Evolutionary conservation across 53 echinoderm and acorn worm genomes (phyloP).

Genomic region (Apostichopus leukothele): DNA sequence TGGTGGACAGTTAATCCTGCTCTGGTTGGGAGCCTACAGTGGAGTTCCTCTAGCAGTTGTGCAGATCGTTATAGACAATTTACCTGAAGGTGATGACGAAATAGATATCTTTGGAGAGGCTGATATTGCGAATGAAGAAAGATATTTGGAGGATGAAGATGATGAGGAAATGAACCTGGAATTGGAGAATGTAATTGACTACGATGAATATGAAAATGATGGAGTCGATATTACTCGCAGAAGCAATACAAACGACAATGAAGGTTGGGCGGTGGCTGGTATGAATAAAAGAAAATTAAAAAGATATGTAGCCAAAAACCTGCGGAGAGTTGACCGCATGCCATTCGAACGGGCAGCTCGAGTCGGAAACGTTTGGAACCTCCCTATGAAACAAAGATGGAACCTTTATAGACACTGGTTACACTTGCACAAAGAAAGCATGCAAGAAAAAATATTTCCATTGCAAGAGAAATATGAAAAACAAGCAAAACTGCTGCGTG

Average conservation of each 20-base stretch:
- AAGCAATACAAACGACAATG: neutral
- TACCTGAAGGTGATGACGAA: slow-evolving; percentile 47
- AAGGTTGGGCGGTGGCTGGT: slow-evolving; percentile 59
- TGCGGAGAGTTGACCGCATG: slow-evolving; percentile 65
- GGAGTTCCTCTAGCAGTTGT: slow-evolving; percentile 15
- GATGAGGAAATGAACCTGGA: slow-evolving; percentile 38
- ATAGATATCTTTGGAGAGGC: slow-evolving; percentile 68
- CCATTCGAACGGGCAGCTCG: slow-evolving; percentile 45
- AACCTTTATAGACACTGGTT: slow-evolving; percentile 86
- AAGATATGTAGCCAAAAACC: slow-evolving; percentile 55
- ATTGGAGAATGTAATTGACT: neutral
- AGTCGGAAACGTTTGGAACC: slow-evolving; percentile 64
- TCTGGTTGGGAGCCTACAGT: slow-evolving; percentile 29
- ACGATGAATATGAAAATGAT: slow-evolving; percentile 54
- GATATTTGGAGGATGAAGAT: slow-evolving; percentile 61
- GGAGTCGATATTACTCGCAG: slow-evolving; percentile 34
- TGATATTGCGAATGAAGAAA: slow-evolving; percentile 57
- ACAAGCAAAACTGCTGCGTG: slow-evolving; percentile 55
- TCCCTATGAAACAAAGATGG: slow-evolving; percentile 64
- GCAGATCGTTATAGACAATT: slow-evolving; percentile 5
- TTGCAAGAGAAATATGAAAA: slow-evolving; percentile 62
- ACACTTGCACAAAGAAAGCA: slow-evolving; percentile 39
- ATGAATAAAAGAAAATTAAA: neutral
- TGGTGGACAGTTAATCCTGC: slow-evolving; percentile 8
- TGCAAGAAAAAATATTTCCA: slow-evolving; percentile 39